Evolutionary conservation across 2,888 invertebrate genomes (phyloP).

Genomic region (Eristalis pertinax): DNA sequence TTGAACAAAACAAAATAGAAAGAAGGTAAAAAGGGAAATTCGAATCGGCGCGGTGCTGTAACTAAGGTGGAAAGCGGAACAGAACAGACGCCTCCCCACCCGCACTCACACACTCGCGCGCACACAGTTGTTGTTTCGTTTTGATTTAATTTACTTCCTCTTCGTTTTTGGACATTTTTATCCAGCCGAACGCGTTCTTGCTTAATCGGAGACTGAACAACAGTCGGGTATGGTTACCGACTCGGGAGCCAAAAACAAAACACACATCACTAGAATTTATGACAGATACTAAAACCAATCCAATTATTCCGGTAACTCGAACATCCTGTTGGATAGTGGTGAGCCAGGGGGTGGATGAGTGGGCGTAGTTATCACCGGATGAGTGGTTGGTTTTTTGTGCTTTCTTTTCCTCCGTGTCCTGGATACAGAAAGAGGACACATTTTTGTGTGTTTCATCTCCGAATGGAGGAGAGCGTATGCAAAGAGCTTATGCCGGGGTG

Average conservation of each 20-base stretch:
- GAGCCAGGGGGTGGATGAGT: neutral
- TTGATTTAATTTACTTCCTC: slow-evolving; percentile 65
- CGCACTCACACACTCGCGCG: neutral
- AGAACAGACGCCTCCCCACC: neutral
- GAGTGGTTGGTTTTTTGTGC: neutral
- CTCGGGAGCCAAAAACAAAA: slow-evolving; percentile 57
- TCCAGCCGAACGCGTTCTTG: slow-evolving; percentile 56
- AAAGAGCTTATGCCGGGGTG: slow-evolving; percentile 26
- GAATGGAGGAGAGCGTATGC: slow-evolving; percentile 29
- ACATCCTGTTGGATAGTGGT: slow-evolving; percentile 38
- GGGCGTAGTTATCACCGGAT: slow-evolving; percentile 10
- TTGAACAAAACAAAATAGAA: slow-evolving; percentile 10
- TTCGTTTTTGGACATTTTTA: slow-evolving; percentile 56
- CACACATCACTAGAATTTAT: slow-evolving; percentile 68
- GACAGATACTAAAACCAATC: slow-evolving; percentile 71
- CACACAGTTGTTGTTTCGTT: slow-evolving; percentile 11
- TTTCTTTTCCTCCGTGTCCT: neutral
- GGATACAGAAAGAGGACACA: neutral
- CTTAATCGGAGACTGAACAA: slow-evolving; percentile 60
- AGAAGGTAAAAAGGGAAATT: slow-evolving; percentile 17
- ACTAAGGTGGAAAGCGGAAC: slow-evolving; percentile 32
- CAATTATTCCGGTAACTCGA: slow-evolving; percentile 72
- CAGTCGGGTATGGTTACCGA: slow-evolving; percentile 57
- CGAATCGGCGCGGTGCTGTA: slow-evolving; percentile 38
- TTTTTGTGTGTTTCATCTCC: neutral